Percentiles rank a stretch among this genome's conserved stretches.
Conservation (phyloP, 2,888 invertebrate genomes). For the Sceliomorpha sp. region DNA sequence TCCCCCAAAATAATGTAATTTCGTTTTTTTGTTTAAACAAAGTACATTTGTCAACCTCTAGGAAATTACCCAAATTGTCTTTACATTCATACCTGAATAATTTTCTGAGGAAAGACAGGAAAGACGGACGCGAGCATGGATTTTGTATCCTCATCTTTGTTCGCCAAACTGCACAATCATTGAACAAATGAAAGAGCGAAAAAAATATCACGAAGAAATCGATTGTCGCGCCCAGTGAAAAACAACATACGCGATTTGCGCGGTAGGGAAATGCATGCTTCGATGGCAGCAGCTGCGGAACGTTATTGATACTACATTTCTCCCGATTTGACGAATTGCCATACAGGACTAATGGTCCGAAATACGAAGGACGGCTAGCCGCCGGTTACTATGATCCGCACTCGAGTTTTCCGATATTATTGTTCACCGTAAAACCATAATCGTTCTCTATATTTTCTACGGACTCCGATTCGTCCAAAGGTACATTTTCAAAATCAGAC, state of each 20-base stretch:
- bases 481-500: conserved; percentile 37
- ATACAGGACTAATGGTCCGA: conserved; percentile 77
- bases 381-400: conserved; percentile 49
- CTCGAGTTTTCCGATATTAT: conserved; percentile 61
- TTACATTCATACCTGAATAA: too few relatives aligned
- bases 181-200: conserved; percentile 48
- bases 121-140: conserved; percentile 15
- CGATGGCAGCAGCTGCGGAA: conserved; percentile 78
- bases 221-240: conserved; percentile 53
- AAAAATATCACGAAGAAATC: conserved; percentile 55
- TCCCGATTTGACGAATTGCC: conserved; percentile 80
- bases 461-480: conserved; percentile 32
- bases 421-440: conserved; percentile 71
- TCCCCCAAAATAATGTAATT: too few relatives aligned
- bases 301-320: conserved; percentile 81
- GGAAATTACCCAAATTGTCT: too few relatives aligned
- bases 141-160: conserved; percentile 9
- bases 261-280: conserved; percentile 76
- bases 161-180: conserved; percentile 23
- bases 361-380: conserved; percentile 61
- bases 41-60: too few relatives aligned
- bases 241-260: conserved; percentile 68
- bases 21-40: too few relatives aligned
- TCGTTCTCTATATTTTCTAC: conserved; percentile 64
- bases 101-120: too few relatives aligned